phyloP scores from a whole-genome alignment of 2,797 vertebrate genomes.

The Ataeniobius toweri region DNA sequence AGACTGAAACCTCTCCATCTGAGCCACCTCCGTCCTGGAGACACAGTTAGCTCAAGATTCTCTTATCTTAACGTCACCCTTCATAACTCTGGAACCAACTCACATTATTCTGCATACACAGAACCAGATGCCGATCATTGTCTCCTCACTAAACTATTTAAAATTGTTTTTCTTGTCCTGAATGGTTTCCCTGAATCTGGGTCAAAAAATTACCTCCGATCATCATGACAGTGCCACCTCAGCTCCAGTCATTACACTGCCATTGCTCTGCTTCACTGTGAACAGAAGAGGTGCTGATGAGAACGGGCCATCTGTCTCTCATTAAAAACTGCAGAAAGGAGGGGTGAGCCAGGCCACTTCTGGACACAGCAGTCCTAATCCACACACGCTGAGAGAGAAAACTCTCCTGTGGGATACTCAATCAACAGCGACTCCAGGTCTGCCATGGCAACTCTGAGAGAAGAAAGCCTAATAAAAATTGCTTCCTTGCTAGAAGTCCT shows the following conservation, averaged over 20 bases:
- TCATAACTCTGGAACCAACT: no score
- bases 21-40: no score
- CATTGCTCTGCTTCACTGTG: constrained; percentile 42
- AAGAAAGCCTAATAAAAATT: constrained; percentile 17
- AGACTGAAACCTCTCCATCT: no score
- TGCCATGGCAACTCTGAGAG: constrained; percentile 36
- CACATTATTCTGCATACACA: no score
- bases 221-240: neutral
- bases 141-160: neutral
- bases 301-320: constrained; percentile 66
- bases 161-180: neutral
- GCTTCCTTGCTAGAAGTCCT: constrained; percentile 44
- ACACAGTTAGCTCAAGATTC: no score
- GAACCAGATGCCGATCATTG: neutral
- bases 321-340: constrained; percentile 55
- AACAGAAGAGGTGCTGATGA: constrained; percentile 47
- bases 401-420: constrained; percentile 30
- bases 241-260: constrained; percentile 38
- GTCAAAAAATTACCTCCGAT: neutral
- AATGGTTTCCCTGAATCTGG: neutral
- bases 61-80: no score
- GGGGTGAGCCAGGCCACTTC: constrained; percentile 35
- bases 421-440: constrained; percentile 35
- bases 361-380: constrained; percentile 35
- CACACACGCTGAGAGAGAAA: constrained; percentile 15